phyloP scores from a whole-genome alignment of 1,140 invertebrate species.

The Colletes latitarsis region DNA sequence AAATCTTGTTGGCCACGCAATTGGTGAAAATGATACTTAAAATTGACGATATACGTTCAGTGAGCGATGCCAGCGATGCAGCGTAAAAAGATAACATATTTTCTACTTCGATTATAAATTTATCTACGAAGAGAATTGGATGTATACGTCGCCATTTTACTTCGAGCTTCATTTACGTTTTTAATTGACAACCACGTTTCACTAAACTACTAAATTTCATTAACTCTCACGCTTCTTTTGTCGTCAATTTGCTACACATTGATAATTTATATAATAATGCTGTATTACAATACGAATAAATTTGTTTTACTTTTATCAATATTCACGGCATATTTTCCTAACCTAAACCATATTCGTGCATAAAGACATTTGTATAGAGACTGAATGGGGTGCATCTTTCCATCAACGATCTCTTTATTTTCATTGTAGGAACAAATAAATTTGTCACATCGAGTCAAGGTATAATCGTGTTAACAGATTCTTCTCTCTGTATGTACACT shows the following conservation, averaged over 20 bases:
- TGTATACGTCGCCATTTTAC: conserved; percentile 21
- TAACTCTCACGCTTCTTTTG: background rate
- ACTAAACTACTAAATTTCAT: conserved; percentile 5
- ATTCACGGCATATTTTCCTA: background rate
- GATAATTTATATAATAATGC: conserved; percentile 51
- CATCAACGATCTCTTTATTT: conserved; percentile 65
- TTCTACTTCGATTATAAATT: conserved; percentile 19
- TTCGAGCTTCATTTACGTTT: conserved; percentile 55
- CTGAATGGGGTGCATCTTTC: background rate
- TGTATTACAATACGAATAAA: conserved; percentile 39
- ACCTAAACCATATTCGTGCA: background rate
- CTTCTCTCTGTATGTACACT: conserved; percentile 52
- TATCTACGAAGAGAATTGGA: conserved; percentile 20
- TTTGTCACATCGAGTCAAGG: conserved; percentile 72
- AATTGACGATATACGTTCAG: conserved; percentile 98
- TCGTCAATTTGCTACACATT: background rate
- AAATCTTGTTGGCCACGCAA: conserved; percentile 97
- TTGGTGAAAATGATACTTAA: conserved; percentile 99
- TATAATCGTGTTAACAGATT: conserved; percentile 61
- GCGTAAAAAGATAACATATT: conserved; percentile 30
- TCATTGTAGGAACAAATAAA: conserved; percentile 75
- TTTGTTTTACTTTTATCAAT: conserved; percentile 13
- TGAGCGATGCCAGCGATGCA: conserved; percentile 72
- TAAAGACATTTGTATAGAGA: background rate
- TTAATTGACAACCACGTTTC: conserved; percentile 13